Evolutionary conservation across 1,140 invertebrate genomes (phyloP), one percentile per base, ranked within the genome.

Genomic region (Platyscapa corneri): DNA sequence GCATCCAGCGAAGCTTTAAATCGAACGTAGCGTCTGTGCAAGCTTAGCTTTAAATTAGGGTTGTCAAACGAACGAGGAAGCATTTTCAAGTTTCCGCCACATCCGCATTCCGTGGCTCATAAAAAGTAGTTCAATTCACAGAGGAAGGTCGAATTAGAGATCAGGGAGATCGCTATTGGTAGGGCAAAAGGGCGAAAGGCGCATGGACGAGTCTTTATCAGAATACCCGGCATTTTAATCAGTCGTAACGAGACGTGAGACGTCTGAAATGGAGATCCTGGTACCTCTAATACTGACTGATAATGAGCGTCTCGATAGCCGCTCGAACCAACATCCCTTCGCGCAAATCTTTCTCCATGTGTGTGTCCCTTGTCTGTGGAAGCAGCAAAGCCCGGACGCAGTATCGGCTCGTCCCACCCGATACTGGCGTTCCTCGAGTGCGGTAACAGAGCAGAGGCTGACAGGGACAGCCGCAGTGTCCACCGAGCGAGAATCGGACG

Each of bases 261-360:
- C 56, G 56, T 23, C 56, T 60, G 23, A 60, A 60, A 27, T 14
- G 27, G 49, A 53, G 49, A 53, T 16, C 2, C 16, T 16, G 49
- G 10, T 10, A 23, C 27, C 23, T 27, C 23, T 3, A 60, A 60
- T 42, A n/a, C 10, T 56, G 42, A 78, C 74, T 70, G 72, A 78
- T 84, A 84, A 84, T 84, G 82, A 84, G 82, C 82, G 75, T 84
- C n/a, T 84, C 74, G 60, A 84, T 84, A 37, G 42, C 82, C 53
- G 23, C 42, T 5, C 34, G 72, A 74, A 60, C 23, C 81, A 64
- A 75, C 70, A 64, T 72, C 39, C 56, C 72, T 56, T 37, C 80
- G 49, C 53, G 46, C 53, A 82, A 42, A 30, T 74, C 18, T 27
- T 46, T 20, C 3, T 10, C 56, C 56, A 27, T 23, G 23, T 30